A percentile compares a stretch with the other conserved stretches of the same genome.
Evolutionary conservation across 1,140 invertebrate genomes (phyloP).

Genomic region (Brachionus plicatilis): DNA sequence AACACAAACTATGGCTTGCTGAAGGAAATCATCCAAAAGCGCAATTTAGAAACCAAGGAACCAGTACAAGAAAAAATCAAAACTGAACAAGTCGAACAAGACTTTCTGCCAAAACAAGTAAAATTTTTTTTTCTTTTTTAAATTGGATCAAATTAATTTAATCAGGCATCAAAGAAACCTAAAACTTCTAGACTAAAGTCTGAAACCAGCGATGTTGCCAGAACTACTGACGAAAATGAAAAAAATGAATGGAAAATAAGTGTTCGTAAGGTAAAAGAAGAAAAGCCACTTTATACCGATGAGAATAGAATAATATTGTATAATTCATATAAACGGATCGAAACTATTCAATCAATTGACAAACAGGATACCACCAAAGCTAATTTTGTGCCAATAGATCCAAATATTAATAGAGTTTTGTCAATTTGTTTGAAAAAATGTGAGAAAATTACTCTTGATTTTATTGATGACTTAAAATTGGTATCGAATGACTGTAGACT

Average conservation of each 20-base stretch:
- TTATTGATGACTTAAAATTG: constrained; percentile 10
- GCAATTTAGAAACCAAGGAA: not conserved
- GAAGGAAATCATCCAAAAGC: not conserved
- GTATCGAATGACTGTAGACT: not conserved
- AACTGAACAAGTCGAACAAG: not conserved
- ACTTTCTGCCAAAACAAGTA: not conserved
- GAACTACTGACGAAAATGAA: not conserved
- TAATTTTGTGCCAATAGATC: not conserved
- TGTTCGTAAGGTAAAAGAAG: not conserved
- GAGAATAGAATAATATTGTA: not conserved
- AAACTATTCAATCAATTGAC: not conserved
- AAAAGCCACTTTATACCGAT: not conserved
- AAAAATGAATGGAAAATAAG: not conserved
- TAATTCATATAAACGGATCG: not conserved
- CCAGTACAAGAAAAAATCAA: not conserved
- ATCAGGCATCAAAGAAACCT: not conserved
- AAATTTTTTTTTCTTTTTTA: not conserved
- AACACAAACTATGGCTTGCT: not conserved
- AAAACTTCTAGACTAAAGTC: not conserved
- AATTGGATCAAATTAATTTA: not conserved
- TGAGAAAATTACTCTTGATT: not conserved
- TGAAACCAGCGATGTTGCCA: not conserved
- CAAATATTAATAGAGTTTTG: not conserved
- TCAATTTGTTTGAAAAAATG: not conserved
- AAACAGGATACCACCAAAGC: not conserved